Evolutionary conservation across 2,797 vertebrate species (phyloP).

Genomic region (Falco naumanni): DNA sequence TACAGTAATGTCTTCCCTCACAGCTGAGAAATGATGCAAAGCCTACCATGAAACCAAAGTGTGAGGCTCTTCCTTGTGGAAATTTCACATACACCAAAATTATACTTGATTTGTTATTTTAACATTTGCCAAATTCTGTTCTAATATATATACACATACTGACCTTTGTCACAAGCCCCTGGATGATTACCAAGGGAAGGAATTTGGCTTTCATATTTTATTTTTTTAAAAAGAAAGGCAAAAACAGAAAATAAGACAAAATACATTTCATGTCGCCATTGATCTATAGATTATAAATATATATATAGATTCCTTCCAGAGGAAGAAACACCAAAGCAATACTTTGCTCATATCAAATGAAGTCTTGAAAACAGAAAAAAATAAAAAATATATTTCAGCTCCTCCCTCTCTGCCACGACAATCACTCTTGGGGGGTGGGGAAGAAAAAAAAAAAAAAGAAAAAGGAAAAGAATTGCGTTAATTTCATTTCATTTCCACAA

Average conservation of each 20-base stretch:
- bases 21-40: slow-evolving; percentile 6
- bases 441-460: neutral
- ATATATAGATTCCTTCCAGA: slow-evolving; percentile 54
- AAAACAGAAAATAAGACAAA: slow-evolving; percentile 65
- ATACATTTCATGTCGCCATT: slow-evolving; percentile 52
- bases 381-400: neutral
- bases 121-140: slow-evolving; percentile 29
- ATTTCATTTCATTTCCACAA: neutral
- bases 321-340: slow-evolving; percentile 63
- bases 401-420: neutral
- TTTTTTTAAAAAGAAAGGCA: slow-evolving; percentile 58
- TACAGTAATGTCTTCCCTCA: neutral
- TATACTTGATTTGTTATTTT: slow-evolving; percentile 23
- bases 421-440: neutral
- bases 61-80: neutral
- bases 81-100: slow-evolving; percentile 15
- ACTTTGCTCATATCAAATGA: slow-evolving; percentile 53
- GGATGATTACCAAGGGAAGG: slow-evolving; percentile 35
- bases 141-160: slow-evolving; percentile 13
- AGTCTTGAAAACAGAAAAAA: slow-evolving; percentile 19
- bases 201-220: slow-evolving; percentile 63
- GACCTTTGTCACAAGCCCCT: neutral
- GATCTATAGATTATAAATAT: slow-evolving; percentile 53
- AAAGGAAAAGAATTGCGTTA: neutral
- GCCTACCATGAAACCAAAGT: neutral